phyloP scores from a whole-genome alignment of 2,113 vertebrate species.

The Callipepla squamata region DNA sequence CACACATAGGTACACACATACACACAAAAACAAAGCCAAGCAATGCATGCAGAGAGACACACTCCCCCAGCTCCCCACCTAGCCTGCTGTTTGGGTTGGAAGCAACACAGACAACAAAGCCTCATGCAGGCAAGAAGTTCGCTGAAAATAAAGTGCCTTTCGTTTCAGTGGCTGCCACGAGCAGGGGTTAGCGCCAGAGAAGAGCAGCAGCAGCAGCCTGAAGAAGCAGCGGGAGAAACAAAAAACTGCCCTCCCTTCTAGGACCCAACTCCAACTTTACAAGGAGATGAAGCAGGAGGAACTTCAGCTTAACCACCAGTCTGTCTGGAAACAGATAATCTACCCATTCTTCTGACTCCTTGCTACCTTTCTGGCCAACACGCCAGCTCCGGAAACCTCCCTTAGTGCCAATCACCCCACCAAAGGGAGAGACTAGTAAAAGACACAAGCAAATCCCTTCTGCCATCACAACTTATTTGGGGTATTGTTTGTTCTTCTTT shows the following conservation, averaged over 20 bases:
- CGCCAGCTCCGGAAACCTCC: neutral
- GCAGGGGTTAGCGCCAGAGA: constrained; percentile 40
- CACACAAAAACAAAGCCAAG: constrained; percentile 37
- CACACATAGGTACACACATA: neutral
- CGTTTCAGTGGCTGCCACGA: constrained; percentile 39
- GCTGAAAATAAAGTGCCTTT: constrained; percentile 22
- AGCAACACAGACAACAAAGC: constrained; percentile 30
- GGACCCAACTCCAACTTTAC: neutral
- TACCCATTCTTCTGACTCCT: neutral
- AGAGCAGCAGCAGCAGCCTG: constrained; percentile 10
- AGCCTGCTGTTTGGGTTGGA: neutral
- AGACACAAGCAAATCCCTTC: neutral
- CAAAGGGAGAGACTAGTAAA: neutral
- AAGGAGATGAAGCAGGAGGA: neutral
- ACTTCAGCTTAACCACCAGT: constrained; percentile 20
- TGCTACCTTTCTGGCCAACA: neutral
- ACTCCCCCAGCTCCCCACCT: neutral
- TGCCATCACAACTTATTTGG: neutral
- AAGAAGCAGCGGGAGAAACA: constrained; percentile 36
- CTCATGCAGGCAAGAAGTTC: constrained; percentile 26
- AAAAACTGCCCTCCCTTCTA: constrained; percentile 14
- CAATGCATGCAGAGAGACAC: constrained; percentile 27
- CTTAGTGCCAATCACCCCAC: neutral
- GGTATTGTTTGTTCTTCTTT: neutral
- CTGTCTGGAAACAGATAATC: neutral